A percentile compares a stretch with the other conserved stretches of the same genome.
These are phyloP conservation scores for Grammomys dolichurus DNA, from an alignment of 2,113 vertebrate species.

Conservation along the genomic window DNA sequence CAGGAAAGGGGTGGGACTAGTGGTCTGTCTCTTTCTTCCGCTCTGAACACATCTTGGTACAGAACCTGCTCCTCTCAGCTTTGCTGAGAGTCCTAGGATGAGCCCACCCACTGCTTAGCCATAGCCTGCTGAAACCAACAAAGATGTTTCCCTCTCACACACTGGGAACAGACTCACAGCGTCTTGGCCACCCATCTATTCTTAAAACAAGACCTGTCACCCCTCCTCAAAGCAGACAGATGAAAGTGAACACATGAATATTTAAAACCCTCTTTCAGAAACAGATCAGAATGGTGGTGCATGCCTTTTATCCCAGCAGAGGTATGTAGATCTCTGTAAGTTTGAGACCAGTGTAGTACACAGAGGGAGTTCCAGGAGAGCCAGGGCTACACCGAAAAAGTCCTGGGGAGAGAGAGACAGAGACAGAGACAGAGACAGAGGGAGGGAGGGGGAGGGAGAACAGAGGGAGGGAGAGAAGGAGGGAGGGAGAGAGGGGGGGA, in stretches of 20 bases:
- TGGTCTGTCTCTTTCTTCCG: neutral
- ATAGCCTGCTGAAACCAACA: neutral
- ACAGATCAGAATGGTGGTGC: neutral
- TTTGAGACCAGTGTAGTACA: neutral
- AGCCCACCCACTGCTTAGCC: neutral
- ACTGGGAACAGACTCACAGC: neutral
- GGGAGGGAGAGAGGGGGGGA: too few species aligned
- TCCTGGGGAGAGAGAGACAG: too few species aligned
- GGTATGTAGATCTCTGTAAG: neutral
- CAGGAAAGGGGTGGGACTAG: neutral
- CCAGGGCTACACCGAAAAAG: neutral
- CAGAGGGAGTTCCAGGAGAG: neutral
- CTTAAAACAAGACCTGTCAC: neutral
- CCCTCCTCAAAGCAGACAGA: neutral
- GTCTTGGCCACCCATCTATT: neutral
- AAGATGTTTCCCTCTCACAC: neutral
- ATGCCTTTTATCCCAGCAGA: neutral
- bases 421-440: too few species aligned
- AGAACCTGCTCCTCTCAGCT: neutral
- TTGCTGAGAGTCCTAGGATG: neutral
- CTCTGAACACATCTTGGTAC: neutral
- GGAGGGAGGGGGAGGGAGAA: fast-evolving
- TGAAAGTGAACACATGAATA: neutral
- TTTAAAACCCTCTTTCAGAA: neutral
- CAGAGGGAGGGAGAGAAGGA: too few species aligned